Evolutionary conservation across 2,113 vertebrate species (phyloP).

Genomic region (Cisticola juncidis): DNA sequence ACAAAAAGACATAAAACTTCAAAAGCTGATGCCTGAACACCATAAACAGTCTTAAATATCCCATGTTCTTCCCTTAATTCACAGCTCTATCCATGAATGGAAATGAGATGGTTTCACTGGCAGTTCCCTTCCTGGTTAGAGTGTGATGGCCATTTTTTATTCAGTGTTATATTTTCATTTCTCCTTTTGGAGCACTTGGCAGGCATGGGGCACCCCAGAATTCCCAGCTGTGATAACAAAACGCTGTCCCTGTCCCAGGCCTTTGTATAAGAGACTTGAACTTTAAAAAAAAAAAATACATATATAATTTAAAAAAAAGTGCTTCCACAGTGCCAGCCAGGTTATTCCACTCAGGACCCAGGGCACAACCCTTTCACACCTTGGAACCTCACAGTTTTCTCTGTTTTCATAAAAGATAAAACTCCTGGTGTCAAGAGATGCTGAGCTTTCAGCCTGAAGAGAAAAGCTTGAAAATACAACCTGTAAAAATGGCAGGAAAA

Average conservation of each 20-base stretch:
- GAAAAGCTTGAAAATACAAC: neutral
- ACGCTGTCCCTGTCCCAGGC: neutral
- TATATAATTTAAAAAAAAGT: neutral
- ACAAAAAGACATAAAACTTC: neutral
- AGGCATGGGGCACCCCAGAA: neutral
- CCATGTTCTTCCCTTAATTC: neutral
- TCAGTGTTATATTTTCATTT: neutral
- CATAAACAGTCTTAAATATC: neutral
- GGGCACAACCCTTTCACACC: neutral
- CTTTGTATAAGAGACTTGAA: neutral
- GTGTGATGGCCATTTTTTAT: neutral
- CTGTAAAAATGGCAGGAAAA: neutral
- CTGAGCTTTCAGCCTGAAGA: neutral
- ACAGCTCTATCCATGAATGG: neutral
- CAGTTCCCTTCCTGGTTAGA: neutral
- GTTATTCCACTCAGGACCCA: neutral
- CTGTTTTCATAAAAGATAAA: neutral
- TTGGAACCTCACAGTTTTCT: fast-evolving
- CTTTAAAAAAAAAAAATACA: neutral
- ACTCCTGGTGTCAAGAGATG: neutral
- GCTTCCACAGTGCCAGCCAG: neutral
- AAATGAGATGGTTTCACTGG: neutral
- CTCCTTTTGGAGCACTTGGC: neutral
- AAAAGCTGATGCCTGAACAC: neutral
- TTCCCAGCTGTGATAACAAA: neutral